Evolutionary conservation across 2,113 vertebrate species (phyloP).

Genomic region (Castor canadensis): DNA sequence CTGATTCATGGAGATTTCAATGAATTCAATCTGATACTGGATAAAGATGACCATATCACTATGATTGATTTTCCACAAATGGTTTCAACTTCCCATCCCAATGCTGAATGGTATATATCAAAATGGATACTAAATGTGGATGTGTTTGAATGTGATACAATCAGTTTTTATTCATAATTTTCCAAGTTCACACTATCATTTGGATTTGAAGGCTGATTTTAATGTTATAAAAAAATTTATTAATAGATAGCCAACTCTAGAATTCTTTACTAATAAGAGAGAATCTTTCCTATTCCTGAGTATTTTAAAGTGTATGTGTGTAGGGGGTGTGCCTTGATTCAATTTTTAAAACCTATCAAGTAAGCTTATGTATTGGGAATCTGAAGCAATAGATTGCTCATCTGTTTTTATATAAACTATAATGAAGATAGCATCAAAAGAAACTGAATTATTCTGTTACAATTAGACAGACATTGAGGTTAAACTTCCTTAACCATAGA

Average conservation of each 20-base stretch:
- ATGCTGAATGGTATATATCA: constrained; percentile 94
- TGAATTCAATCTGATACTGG: constrained; percentile 97
- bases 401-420: constrained; percentile 8
- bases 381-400: not conserved
- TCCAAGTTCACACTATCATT: not conserved
- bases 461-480: not conserved
- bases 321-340: not conserved
- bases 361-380: not conserved
- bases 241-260: not conserved
- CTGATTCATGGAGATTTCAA: constrained; percentile 99
- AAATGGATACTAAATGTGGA: not conserved
- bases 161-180: constrained; percentile 28
- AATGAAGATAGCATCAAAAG: not conserved
- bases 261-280: not conserved
- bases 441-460: not conserved
- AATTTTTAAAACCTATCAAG: not conserved
- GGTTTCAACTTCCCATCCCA: constrained; percentile 96
- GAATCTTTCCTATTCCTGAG: not conserved
- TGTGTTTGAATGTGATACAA: constrained; percentile 1
- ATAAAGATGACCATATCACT: constrained; percentile 92
- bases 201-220: constrained; percentile 13
- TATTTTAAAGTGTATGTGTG: constrained; percentile 21
- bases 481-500: not conserved
- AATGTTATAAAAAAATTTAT: not conserved
- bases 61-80: constrained; percentile 99